Evolutionary conservation across 2,888 invertebrate genomes (phyloP), one percentile per base, ranked within the genome.

Genomic region (Onchidella celtica): DNA sequence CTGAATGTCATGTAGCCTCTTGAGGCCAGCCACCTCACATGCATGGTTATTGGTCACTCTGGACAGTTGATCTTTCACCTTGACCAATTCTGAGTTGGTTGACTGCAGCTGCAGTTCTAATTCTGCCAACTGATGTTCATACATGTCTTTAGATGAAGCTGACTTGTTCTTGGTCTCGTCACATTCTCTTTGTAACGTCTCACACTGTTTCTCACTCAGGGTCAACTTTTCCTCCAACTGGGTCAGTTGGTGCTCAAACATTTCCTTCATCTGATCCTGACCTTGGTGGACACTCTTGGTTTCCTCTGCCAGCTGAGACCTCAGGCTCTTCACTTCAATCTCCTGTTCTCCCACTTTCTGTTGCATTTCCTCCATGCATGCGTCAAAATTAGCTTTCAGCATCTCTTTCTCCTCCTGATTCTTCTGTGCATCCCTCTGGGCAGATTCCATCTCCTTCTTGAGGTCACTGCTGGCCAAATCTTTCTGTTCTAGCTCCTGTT

Each of bases 361-460:
- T 36, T 86, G 82, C 84, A 85, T 82, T 29, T 84, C 84, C 61
- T 84, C 85, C 85, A 85, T 82, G 38, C 85, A 84, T 27, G 79
- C 68, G 61, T 86, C 86, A 85, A 84, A 86, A 40, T 85, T 85
- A 21, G 68, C 68, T 34, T 85, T 86, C 69, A 86, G 61, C 59
- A 84, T 65, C n/a, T 86, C 84, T 27, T 83, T 86, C 61, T 87
- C 85, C n/a, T 86, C 85, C 38, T 32, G 55, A 17, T 66, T 57
- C 24, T 27, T 74, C 24, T 84, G 79, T 65, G 83, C 14, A 24
- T 27, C 70, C 21, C 57, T 14, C 29, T 74, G 38, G 0, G 27
- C 14, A 24, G 63, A 24, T 14, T 59, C 70, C n/a, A 85, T 29
- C 21, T 84, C 84, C 38, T 80, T 59, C 27, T 74, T 70, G 32